A percentile compares a stretch with the other conserved stretches of the same genome.
Evolutionary conservation across 2,113 vertebrate species (phyloP).

Genomic region (Apodemus sylvaticus): DNA sequence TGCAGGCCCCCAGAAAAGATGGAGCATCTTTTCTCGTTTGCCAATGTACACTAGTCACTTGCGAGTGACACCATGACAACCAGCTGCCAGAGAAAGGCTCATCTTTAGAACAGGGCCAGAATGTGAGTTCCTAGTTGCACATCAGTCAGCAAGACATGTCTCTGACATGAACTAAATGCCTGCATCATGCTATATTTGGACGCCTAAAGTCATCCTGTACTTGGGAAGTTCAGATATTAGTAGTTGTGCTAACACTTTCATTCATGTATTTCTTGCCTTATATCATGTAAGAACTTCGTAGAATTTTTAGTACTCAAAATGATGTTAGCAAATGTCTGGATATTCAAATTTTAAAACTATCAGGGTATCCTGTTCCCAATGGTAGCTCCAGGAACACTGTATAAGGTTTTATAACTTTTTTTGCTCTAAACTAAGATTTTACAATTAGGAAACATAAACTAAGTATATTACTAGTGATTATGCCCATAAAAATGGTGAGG

Average conservation of each 20-base stretch:
- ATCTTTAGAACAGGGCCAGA: constrained; percentile 57
- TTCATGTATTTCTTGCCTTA: constrained; percentile 1
- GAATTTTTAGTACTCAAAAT: background rate
- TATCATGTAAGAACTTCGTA: background rate
- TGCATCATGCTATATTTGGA: constrained; percentile 43
- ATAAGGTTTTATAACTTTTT: background rate
- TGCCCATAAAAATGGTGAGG: background rate
- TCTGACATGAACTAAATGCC: constrained; percentile 55
- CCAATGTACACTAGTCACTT: background rate
- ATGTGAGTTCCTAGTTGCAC: background rate
- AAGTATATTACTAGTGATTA: background rate
- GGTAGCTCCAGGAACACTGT: background rate
- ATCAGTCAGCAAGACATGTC: background rate
- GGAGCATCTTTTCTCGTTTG: background rate
- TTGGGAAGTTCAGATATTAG: background rate
- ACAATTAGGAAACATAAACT: background rate
- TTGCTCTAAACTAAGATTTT: background rate
- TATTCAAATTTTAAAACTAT: constrained; percentile 42
- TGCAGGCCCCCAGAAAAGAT: too few species aligned
- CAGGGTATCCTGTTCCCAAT: background rate
- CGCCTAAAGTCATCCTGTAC: constrained; percentile 22
- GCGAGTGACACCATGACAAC: background rate
- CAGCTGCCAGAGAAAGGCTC: constrained; percentile 49
- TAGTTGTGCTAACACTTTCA: background rate
- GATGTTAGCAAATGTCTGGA: background rate